These are phyloP conservation scores for Leptodon cayanensis DNA, from an alignment of 2,797 vertebrate genomes.

Conservation along the genomic window DNA sequence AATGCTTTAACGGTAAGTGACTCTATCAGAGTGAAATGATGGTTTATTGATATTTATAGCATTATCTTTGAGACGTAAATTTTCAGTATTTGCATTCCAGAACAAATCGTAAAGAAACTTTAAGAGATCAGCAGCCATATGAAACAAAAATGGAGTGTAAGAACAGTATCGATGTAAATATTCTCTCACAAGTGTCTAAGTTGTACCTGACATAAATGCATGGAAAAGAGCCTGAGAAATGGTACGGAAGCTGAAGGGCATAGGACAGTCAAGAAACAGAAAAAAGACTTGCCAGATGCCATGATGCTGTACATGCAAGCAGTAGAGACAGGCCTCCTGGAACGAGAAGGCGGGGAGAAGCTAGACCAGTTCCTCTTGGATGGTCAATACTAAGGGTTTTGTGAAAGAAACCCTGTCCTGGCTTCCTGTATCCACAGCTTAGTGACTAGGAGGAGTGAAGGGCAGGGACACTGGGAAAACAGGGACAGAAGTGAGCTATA, in stretches of 20 bases:
- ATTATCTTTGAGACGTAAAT: neutral
- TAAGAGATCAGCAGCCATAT: neutral
- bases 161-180: neutral
- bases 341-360: neutral
- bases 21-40: neutral
- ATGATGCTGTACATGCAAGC: accelerated
- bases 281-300: neutral
- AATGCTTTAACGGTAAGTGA: neutral
- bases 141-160: neutral
- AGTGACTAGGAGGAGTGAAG: neutral
- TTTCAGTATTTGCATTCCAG: neutral
- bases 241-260: neutral
- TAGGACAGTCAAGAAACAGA: neutral
- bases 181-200: neutral
- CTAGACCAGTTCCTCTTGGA: neutral
- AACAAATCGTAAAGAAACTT: neutral
- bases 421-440: neutral
- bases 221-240: neutral
- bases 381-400: neutral
- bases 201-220: neutral
- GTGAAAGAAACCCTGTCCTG: neutral
- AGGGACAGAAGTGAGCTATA: neutral
- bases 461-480: neutral
- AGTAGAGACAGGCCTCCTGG: neutral
- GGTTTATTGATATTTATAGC: neutral